phyloP scores from a whole-genome alignment of 2,113 vertebrate genomes.

The Mirounga angustirostris region DNA sequence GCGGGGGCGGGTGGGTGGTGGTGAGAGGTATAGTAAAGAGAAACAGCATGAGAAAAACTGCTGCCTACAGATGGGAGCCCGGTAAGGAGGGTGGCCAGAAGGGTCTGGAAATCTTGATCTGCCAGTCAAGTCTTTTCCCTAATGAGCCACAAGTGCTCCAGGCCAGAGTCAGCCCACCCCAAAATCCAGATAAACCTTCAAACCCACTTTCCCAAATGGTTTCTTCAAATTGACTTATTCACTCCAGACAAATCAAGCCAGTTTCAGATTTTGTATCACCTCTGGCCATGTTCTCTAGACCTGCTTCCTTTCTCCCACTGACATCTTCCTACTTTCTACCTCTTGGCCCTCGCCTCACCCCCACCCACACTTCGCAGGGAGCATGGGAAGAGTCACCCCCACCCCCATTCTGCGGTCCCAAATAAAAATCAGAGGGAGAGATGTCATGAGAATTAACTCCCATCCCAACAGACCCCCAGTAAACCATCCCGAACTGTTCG shows the following conservation, averaged over 20 bases:
- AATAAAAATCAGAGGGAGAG: neutral
- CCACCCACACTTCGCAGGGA: neutral
- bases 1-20: too few species aligned
- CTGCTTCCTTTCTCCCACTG: neutral
- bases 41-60: neutral
- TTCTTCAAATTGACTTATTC: neutral
- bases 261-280: neutral
- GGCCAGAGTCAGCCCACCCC: neutral
- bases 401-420: neutral
- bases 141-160: neutral
- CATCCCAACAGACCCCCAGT: neutral
- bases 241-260: neutral
- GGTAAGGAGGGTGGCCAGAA: neutral
- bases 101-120: neutral
- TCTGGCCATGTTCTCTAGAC: neutral
- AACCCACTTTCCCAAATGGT: neutral
- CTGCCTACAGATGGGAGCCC: neutral
- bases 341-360: neutral
- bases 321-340: neutral
- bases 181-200: neutral
- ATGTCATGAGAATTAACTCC: neutral
- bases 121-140: neutral
- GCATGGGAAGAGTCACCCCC: fast-evolving
- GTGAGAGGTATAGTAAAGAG: neutral
- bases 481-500: too few species aligned